Percentiles rank a stretch among this genome's conserved stretches.
Conservation (phyloP, 30 jellyfish, hydroid and myxozoan species). For the Euphysa ruthae region DNA sequence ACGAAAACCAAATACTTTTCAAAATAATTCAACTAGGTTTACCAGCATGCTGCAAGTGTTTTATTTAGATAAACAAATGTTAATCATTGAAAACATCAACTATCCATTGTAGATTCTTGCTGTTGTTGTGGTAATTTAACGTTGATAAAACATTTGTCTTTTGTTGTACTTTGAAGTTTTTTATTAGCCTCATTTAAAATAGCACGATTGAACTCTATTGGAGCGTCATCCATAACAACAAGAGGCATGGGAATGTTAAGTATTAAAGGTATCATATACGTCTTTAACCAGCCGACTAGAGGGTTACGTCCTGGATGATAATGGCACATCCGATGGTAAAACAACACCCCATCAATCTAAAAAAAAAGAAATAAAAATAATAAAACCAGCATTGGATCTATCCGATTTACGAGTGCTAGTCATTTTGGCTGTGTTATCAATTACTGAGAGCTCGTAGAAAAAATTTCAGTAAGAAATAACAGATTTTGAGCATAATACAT, state of each 20-base stretch:
- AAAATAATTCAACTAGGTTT: too few species aligned
- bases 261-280: conserved; percentile 69
- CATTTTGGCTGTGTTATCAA: too few species aligned
- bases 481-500: too few species aligned
- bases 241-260: conserved; percentile 52
- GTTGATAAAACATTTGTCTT: neutral
- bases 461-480: too few species aligned
- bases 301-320: conserved; percentile 93
- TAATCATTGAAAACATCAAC: too few species aligned
- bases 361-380: neutral
- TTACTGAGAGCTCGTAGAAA: too few species aligned
- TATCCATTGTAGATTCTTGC: too few species aligned
- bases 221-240: conserved; percentile 26
- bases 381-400: neutral
- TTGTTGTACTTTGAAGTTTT: conserved; percentile 9
- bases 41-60: too few species aligned
- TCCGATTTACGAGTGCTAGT: too few species aligned
- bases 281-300: conserved; percentile 88
- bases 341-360: conserved; percentile 86
- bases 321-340: conserved; percentile 66
- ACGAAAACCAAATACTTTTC: too few species aligned
- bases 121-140: neutral
- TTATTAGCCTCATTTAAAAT: conserved; percentile 43
- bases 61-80: too few species aligned
- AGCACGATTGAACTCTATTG: conserved; percentile 38